Percentiles rank a stretch among this genome's conserved stretches.
These are phyloP conservation scores for Malacosoma neustria DNA, from an alignment of 2,888 invertebrate species.

Conservation along the genomic window DNA sequence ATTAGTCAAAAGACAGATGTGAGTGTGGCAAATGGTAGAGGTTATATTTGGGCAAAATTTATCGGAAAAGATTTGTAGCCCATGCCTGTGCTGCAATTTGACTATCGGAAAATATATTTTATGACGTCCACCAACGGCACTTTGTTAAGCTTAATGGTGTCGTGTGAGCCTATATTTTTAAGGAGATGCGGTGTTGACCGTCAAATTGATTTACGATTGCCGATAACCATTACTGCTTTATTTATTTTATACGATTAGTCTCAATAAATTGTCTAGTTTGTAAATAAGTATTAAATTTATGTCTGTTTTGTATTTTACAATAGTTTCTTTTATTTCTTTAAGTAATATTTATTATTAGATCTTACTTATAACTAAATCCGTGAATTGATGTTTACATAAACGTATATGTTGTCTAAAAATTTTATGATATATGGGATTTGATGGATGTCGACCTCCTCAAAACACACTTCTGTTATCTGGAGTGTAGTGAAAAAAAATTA, in stretches of 20 bases:
- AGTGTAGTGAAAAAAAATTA: too few species aligned
- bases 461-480: too few species aligned
- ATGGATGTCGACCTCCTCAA: too few species aligned
- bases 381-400: too few species aligned
- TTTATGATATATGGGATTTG: too few species aligned
- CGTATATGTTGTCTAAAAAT: too few species aligned
- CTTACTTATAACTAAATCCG: too few species aligned
- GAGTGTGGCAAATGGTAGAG: slow-evolving; percentile 23
- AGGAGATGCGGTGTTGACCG: slow-evolving; percentile 23
- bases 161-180: slow-evolving; percentile 31
- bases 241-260: background rate
- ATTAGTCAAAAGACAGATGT: too few species aligned
- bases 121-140: slow-evolving; percentile 45
- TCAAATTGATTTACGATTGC: slow-evolving; percentile 22
- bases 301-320: background rate
- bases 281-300: background rate
- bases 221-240: background rate
- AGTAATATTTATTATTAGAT: too few species aligned
- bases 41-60: slow-evolving; percentile 42
- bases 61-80: slow-evolving; percentile 62
- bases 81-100: slow-evolving; percentile 62
- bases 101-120: slow-evolving; percentile 69
- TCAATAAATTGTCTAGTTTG: background rate
- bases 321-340: too few species aligned
- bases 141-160: slow-evolving; percentile 51